These are phyloP conservation scores for Chionoecetes opilio DNA, from an alignment of 1,140 invertebrate species.

Conservation along the genomic window DNA sequence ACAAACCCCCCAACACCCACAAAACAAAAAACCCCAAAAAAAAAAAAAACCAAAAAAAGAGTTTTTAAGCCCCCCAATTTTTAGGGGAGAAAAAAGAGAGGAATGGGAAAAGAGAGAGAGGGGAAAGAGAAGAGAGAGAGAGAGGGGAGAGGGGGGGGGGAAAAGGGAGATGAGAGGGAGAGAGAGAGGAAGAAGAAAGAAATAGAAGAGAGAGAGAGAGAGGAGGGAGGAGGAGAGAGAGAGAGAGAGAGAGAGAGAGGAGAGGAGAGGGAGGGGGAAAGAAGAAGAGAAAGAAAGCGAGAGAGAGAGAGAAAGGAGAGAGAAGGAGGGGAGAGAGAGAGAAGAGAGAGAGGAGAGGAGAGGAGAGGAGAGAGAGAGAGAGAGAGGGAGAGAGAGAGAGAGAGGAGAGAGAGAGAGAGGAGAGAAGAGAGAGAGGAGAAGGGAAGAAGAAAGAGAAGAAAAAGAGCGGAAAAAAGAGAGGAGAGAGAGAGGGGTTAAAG, in stretches of 20 bases:
- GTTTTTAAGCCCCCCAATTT: too few relatives aligned
- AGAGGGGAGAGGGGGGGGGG: background rate
- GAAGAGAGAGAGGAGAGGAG: background rate
- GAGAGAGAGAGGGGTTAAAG: background rate
- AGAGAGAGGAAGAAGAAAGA: too few relatives aligned
- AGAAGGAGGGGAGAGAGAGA: background rate
- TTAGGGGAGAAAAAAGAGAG: too few relatives aligned
- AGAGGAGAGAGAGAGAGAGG: background rate
- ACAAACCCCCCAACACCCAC: too few relatives aligned
- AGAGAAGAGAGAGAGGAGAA: background rate
- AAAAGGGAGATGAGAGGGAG: too few relatives aligned
- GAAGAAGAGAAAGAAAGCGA: too few relatives aligned
- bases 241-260: background rate
- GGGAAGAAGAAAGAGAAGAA: background rate
- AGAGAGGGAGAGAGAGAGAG: background rate
- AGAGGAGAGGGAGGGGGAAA: constrained; percentile 7
- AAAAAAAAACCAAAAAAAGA: too few relatives aligned
- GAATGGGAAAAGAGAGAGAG: too few relatives aligned
- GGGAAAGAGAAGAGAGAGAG: background rate
- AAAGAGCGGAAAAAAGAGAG: background rate
- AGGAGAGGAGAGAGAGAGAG: background rate
- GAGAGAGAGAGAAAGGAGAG: background rate
- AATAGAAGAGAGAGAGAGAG: background rate
- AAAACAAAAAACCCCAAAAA: too few relatives aligned
- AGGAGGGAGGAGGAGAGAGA: background rate